These are phyloP conservation scores for Oryzias sinensis DNA, from an alignment of 2,797 vertebrate genomes.

Conservation along the genomic window DNA sequence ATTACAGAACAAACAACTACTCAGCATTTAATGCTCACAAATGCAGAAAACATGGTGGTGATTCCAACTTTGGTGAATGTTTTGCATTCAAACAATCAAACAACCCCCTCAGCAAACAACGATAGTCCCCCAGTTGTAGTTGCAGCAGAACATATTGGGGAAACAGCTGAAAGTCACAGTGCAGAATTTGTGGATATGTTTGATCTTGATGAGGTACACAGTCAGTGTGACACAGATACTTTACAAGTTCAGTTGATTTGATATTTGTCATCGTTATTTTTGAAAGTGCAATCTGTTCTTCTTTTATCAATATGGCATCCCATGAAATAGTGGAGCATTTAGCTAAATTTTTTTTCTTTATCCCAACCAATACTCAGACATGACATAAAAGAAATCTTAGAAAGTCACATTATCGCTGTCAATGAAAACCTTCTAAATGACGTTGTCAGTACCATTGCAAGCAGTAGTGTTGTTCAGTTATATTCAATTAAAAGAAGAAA, in stretches of 20 bases:
- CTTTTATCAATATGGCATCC: conserved; percentile 19
- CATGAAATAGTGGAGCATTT: conserved; percentile 22
- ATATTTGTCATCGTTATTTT: conserved; percentile 5
- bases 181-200: conserved; percentile 1
- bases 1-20: too few relatives aligned
- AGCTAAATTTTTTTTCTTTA: conserved; percentile 13
- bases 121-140: too few relatives aligned
- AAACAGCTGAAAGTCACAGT: not conserved
- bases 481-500: conserved; percentile 14
- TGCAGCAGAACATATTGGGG: too few relatives aligned
- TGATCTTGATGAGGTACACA: not conserved
- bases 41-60: too few relatives aligned
- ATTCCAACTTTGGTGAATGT: too few relatives aligned
- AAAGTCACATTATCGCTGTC: not conserved
- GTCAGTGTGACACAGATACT: conserved; percentile 2
- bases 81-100: too few relatives aligned
- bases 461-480: conserved; percentile 1
- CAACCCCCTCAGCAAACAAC: too few relatives aligned
- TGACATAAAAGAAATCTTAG: not conserved
- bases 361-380: conserved; percentile 7
- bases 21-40: too few relatives aligned
- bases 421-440: conserved; percentile 12
- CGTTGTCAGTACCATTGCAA: too few relatives aligned
- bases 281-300: conserved; percentile 12
- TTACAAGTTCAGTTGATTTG: not conserved